Conservation (phyloP, 2,113 vertebrate genomes). For the Cyprinodon brontotheroides region DNA sequence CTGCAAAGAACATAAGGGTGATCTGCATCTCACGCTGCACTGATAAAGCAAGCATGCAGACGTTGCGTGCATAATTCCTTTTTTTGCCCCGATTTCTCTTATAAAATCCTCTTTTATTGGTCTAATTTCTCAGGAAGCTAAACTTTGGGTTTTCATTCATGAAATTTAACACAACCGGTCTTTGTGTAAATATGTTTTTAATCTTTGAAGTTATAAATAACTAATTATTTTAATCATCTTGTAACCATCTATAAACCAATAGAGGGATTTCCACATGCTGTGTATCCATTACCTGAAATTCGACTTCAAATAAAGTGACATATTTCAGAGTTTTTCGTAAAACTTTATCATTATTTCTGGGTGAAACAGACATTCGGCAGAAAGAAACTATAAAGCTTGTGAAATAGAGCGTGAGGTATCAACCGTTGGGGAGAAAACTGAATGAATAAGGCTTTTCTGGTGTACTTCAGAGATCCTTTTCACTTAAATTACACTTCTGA, state of each 20-base stretch:
- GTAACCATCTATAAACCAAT: background rate
- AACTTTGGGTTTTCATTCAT: too few species aligned
- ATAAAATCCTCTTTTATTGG: too few species aligned
- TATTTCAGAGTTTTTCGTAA: background rate
- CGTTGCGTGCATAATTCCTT: too few species aligned
- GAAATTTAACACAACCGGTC: too few species aligned
- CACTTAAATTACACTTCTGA: slow-evolving; percentile 21
- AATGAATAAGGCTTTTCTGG: slow-evolving; percentile 32
- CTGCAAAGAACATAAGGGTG: too few species aligned
- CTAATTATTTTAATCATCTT: background rate
- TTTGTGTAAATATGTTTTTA: too few species aligned
- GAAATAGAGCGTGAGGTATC: slow-evolving; percentile 16
- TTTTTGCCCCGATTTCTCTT: too few species aligned
- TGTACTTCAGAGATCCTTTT: slow-evolving; percentile 2
- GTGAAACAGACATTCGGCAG: background rate
- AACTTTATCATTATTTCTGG: background rate
- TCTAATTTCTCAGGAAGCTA: too few species aligned
- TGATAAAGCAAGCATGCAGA: too few species aligned
- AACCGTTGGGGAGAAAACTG: slow-evolving; percentile 1
- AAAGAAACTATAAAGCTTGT: background rate
- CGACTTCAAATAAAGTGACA: slow-evolving; percentile 25
- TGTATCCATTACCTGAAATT: slow-evolving; percentile 8
- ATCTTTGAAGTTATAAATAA: too few species aligned
- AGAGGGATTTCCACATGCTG: slow-evolving; percentile 16
- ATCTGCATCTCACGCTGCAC: too few species aligned